Evolutionary conservation across 2,113 vertebrate species (phyloP).

Genomic region (Tachycineta bicolor): DNA sequence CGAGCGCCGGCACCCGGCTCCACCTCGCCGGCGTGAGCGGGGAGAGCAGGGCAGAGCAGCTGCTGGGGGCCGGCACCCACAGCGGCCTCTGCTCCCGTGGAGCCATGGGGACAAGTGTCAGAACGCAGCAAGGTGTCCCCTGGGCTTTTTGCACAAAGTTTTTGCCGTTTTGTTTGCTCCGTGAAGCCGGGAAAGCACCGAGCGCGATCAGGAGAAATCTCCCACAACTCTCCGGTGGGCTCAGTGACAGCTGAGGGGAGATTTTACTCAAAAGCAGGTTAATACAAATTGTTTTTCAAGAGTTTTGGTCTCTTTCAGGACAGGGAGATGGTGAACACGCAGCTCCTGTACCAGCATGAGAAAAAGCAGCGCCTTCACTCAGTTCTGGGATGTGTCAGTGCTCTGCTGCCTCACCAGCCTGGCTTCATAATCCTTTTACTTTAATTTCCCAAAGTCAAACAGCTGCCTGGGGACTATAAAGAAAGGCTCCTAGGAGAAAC

Average conservation of each 20-base stretch:
- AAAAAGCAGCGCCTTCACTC: not conserved
- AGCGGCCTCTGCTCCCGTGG: not conserved
- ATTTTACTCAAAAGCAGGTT: not conserved
- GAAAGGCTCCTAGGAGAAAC: not conserved
- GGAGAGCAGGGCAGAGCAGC: not conserved
- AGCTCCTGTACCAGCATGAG: not conserved
- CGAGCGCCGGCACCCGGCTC: not conserved
- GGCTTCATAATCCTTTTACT: not conserved
- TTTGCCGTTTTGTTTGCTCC: rapidly evolving
- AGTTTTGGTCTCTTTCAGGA: not conserved
- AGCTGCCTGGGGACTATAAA: not conserved
- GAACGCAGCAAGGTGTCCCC: rapidly evolving
- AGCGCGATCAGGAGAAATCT: not conserved
- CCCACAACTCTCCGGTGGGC: rapidly evolving
- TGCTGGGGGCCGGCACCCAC: not conserved
- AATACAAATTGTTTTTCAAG: not conserved
- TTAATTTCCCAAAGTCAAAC: not conserved
- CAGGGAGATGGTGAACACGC: not conserved
- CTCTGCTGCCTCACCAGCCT: not conserved
- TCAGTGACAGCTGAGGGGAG: not conserved
- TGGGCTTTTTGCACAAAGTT: rapidly evolving
- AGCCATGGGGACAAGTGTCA: not conserved
- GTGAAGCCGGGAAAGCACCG: not conserved
- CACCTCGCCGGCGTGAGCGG: not conserved
- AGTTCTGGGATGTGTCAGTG: rapidly evolving